Evolutionary conservation across 2,113 vertebrate genomes (phyloP).

Genomic region (Pygoscelis adeliae): DNA sequence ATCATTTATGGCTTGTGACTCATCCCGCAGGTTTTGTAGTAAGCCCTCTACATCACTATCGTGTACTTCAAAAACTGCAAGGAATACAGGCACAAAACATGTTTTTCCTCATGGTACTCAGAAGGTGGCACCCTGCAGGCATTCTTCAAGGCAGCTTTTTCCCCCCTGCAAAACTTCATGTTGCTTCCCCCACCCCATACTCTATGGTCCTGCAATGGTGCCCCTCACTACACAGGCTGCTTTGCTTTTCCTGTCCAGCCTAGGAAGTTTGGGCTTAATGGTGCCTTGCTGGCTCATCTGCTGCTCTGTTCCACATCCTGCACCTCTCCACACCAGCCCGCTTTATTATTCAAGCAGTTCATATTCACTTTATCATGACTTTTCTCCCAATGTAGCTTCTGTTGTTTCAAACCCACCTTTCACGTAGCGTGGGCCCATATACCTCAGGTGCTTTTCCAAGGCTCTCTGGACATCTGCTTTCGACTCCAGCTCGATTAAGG

Average conservation of each 20-base stretch:
- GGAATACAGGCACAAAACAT: rapidly evolving
- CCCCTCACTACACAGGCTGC: too few species aligned
- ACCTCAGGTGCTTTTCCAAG: slow-evolving; percentile 88
- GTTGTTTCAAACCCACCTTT: slow-evolving; percentile 79
- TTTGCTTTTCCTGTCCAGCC: background rate
- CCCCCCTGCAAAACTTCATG: rapidly evolving
- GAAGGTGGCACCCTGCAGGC: background rate
- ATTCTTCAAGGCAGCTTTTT: background rate
- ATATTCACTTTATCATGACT: rapidly evolving
- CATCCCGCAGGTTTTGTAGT: slow-evolving; percentile 74
- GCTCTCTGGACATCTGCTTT: slow-evolving; percentile 88
- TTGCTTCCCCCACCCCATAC: rapidly evolving
- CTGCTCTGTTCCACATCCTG: background rate
- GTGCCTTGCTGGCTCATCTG: background rate
- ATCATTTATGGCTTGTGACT: slow-evolving; percentile 45
- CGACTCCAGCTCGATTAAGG: slow-evolving; percentile 89
- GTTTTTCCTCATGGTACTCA: rapidly evolving
- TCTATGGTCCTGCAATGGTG: rapidly evolving
- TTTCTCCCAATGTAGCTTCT: rapidly evolving
- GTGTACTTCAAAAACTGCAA: slow-evolving; percentile 85
- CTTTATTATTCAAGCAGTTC: background rate
- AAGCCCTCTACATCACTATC: slow-evolving; percentile 84
- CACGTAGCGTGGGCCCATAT: slow-evolving; percentile 90
- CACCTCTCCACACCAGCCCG: rapidly evolving
- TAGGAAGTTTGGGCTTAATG: rapidly evolving